Evolutionary conservation across 2,888 invertebrate species (phyloP).

Genomic region (Helicoverpa assulta): DNA sequence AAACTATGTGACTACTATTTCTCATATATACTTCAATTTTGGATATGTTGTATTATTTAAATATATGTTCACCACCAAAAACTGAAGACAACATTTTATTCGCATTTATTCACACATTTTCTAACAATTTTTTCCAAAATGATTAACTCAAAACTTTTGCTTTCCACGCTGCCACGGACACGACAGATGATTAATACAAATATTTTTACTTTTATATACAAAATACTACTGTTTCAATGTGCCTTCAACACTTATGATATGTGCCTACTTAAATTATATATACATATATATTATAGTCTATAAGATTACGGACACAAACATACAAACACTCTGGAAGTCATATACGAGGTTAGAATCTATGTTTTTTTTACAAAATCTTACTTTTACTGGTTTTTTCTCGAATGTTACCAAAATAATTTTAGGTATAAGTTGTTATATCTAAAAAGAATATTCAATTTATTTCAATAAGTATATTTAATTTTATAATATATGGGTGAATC

Average conservation of each 20-base stretch:
- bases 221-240: slow-evolving; percentile 64
- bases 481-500: neutral
- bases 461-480: neutral
- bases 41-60: too few species aligned
- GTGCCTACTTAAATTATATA: slow-evolving; percentile 60
- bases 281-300: slow-evolving; percentile 54
- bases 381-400: slow-evolving; percentile 29
- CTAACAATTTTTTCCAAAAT: slow-evolving; percentile 23
- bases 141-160: slow-evolving; percentile 63
- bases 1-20: too few species aligned
- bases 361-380: neutral
- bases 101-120: neutral
- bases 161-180: slow-evolving; percentile 84
- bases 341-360: slow-evolving; percentile 42
- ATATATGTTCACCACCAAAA: neutral
- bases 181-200: slow-evolving; percentile 71
- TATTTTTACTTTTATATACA: slow-evolving; percentile 57
- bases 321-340: slow-evolving; percentile 47
- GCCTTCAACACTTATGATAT: slow-evolving; percentile 72
- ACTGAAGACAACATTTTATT: neutral
- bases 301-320: slow-evolving; percentile 55
- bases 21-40: too few species aligned
- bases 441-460: neutral
- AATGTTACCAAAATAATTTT: neutral
- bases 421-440: too few species aligned